A percentile compares a stretch with the other conserved stretches of the same genome.
Conservation (phyloP, 1,140 invertebrate genomes). For the Tribolium madens region DNA sequence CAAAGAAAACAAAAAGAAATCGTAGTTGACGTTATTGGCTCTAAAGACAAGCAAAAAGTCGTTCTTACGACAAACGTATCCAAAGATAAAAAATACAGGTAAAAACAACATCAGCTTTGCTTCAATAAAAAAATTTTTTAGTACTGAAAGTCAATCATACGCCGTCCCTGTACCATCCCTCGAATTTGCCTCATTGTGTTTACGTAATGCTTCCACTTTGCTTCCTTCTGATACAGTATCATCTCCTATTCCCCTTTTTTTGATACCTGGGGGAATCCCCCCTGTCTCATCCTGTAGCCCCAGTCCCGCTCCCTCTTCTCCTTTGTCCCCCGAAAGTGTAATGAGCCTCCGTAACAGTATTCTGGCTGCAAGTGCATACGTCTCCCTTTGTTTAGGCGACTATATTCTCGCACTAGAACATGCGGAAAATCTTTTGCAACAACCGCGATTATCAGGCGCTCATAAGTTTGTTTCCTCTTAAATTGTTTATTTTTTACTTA, state of each 20-base stretch:
- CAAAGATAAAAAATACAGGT: constrained; percentile 71
- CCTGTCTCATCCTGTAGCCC: constrained; percentile 59
- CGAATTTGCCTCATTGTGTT: constrained; percentile 89
- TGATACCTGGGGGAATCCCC: constrained; percentile 62
- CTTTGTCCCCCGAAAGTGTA: constrained; percentile 63
- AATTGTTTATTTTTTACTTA: neutral
- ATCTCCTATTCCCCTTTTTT: constrained; percentile 59
- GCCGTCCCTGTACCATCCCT: constrained; percentile 89
- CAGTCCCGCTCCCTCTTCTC: constrained; percentile 64
- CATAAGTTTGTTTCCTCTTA: constrained; percentile 68
- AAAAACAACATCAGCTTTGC: constrained; percentile 23
- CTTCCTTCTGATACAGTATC: constrained; percentile 64
- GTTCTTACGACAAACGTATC: constrained; percentile 71
- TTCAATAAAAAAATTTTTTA: constrained; percentile 52
- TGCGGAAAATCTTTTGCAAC: constrained; percentile 76
- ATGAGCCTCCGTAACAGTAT: constrained; percentile 76
- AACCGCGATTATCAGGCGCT: constrained; percentile 74
- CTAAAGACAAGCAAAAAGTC: constrained; percentile 75
- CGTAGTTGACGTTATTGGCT: constrained; percentile 74
- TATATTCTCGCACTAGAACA: constrained; percentile 83
- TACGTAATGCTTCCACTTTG: constrained; percentile 85
- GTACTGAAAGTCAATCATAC: constrained; percentile 75
- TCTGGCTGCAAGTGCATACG: constrained; percentile 84
- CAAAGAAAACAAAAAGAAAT: constrained; percentile 73
- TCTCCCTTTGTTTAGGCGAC: constrained; percentile 87